Percentiles rank a stretch among this genome's conserved stretches.
These are phyloP conservation scores for Echeneis naucrates DNA, from an alignment of 2,797 vertebrate species.

Conservation along the genomic window DNA sequence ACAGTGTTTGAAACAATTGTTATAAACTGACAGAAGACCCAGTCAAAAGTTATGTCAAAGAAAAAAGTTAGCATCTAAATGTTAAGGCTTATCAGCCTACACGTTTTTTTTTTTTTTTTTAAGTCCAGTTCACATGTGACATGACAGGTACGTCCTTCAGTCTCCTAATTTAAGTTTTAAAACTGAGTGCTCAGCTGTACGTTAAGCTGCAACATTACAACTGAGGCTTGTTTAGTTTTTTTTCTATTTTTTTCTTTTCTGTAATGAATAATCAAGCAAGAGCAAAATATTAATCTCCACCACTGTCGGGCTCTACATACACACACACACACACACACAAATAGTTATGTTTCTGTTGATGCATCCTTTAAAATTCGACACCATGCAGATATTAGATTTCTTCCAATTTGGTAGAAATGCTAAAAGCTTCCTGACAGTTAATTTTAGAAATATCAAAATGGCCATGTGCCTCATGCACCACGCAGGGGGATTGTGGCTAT, in stretches of 20 bases:
- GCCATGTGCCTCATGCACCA: conserved; percentile 65
- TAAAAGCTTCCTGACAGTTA: conserved; percentile 70
- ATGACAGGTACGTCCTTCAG: not conserved
- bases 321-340: conserved; percentile 20
- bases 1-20: not conserved
- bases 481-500: conserved; percentile 67
- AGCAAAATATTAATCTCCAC: conserved; percentile 44
- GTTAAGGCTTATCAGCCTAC: not conserved
- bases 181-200: not conserved
- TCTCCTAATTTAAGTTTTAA: not conserved
- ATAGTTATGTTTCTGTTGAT: conserved; percentile 24
- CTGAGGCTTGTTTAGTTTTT: conserved; percentile 17
- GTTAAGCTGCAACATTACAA: conserved; percentile 25
- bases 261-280: conserved; percentile 47
- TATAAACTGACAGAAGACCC: not conserved
- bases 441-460: conserved; percentile 66
- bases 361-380: not conserved
- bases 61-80: not conserved
- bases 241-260: not conserved
- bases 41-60: not conserved
- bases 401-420: conserved; percentile 64
- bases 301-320: conserved; percentile 29
- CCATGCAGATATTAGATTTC: conserved; percentile 14
- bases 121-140: not conserved
- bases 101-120: not conserved